phyloP scores from a whole-genome alignment of 37 sponge, comb jelly and placozoan species.

The Geodia barretti region DNA sequence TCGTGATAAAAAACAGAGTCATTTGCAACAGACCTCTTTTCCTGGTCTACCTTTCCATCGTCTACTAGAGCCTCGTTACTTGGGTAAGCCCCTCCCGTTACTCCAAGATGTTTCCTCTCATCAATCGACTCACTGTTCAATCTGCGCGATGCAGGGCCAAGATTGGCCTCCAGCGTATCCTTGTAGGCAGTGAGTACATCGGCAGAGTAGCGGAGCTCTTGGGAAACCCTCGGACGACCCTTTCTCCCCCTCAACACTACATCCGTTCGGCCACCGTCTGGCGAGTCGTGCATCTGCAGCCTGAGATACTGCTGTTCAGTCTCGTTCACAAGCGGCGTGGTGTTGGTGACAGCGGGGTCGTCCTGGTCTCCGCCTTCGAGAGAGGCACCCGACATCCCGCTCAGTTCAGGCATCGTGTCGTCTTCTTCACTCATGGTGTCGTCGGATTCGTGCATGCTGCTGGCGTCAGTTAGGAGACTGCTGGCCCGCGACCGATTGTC shows the following conservation, averaged over 20 bases:
- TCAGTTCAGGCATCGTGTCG: constrained; percentile 1
- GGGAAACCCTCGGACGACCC: background rate
- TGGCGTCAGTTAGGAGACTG: constrained; percentile 22
- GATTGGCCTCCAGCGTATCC: background rate
- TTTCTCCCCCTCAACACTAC: background rate
- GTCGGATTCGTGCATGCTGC: constrained; percentile 34
- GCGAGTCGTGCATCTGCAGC: background rate
- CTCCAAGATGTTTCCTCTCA: background rate
- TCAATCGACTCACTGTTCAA: background rate
- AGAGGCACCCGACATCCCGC: constrained; percentile 3
- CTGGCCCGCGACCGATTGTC: constrained; percentile 22
- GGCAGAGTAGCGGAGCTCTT: constrained; percentile 26
- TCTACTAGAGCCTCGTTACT: no score
- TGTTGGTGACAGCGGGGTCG: background rate
- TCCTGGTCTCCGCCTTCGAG: background rate
- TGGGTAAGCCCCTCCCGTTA: no score
- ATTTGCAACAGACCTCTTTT: background rate
- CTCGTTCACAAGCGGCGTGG: background rate
- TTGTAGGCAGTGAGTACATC: constrained; percentile 4
- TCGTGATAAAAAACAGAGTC: constrained; percentile 27
- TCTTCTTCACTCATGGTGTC: constrained; percentile 15
- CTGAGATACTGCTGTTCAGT: background rate
- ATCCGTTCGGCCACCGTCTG: background rate
- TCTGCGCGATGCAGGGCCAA: background rate
- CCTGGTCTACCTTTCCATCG: background rate